Conservation (phyloP, 1,140 invertebrate genomes). For the Homarus americanus region DNA sequence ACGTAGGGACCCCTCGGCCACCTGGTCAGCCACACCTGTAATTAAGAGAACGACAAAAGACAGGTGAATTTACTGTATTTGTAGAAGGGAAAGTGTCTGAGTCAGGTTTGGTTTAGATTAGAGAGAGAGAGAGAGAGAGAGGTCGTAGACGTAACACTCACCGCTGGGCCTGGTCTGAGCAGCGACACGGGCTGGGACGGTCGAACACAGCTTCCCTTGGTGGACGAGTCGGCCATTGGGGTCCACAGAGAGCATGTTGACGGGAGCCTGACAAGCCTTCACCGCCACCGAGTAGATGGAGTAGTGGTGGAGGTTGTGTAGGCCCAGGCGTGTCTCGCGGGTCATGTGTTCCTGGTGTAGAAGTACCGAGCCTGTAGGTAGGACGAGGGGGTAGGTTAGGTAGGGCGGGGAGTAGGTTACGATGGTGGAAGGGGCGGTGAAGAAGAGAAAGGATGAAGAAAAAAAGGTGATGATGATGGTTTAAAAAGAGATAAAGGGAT, state of each 20-base stretch:
- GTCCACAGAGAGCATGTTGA: not conserved
- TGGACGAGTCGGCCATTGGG: not conserved
- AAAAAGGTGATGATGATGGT: no score
- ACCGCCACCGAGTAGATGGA: conserved; percentile 23
- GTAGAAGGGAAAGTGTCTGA: no score
- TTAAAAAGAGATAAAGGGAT: no score
- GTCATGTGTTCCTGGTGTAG: not conserved
- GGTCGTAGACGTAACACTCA: no score
- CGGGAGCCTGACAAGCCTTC: not conserved
- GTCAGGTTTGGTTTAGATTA: no score
- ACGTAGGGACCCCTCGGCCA: not conserved
- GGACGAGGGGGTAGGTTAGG: not conserved
- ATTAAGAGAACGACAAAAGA: no score
- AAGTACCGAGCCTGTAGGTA: not conserved
- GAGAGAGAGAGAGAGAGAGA: no score
- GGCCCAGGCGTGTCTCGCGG: not conserved
- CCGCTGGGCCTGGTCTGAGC: conserved; percentile 29
- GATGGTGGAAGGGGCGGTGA: not conserved
- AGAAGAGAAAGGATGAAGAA: not conserved
- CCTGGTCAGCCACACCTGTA: not conserved
- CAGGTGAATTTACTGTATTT: no score
- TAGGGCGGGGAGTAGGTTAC: not conserved
- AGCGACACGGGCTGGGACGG: conserved; percentile 1
- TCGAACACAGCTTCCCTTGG: conserved; percentile 17
- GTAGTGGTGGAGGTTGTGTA: conserved; percentile 21